A percentile compares a stretch with the other conserved stretches of the same genome.
Conservation (phyloP, 2,113 vertebrate genomes). For the Barbus barbus region DNA sequence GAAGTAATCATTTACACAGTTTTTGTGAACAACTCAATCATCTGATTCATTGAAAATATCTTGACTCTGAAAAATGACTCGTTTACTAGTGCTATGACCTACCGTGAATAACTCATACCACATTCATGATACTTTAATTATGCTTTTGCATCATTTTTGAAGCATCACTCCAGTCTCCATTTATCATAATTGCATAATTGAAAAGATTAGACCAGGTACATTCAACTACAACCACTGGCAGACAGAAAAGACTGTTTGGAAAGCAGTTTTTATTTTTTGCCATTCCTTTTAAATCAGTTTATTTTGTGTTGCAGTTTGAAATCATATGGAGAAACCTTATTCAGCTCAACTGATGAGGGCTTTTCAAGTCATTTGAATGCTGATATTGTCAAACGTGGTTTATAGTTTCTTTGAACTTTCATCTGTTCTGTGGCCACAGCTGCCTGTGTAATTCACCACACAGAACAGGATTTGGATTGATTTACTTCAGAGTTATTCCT, state of each 20-base stretch:
- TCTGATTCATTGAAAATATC: neutral
- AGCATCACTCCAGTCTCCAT: neutral
- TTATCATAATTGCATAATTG: neutral
- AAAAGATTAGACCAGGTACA: neutral
- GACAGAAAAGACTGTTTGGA: neutral
- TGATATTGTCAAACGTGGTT: neutral
- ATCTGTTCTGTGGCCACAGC: constrained; percentile 33
- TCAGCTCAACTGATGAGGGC: neutral
- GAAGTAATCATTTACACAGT: too few relatives aligned
- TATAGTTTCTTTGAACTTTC: constrained; percentile 26
- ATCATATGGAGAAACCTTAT: neutral
- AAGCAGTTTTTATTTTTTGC: too few relatives aligned
- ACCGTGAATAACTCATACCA: too few relatives aligned
- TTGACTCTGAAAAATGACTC: neutral
- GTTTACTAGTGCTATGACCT: neutral
- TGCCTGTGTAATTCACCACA: constrained; percentile 30
- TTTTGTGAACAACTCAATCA: neutral
- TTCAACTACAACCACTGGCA: neutral
- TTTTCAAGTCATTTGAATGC: constrained; percentile 2
- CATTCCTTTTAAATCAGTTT: neutral
- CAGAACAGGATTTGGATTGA: constrained; percentile 42
- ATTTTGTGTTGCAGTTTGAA: neutral
- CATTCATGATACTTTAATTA: too few relatives aligned
- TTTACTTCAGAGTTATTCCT: constrained; percentile 44
- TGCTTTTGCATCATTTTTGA: neutral